Evolutionary conservation across 2,797 vertebrate species (phyloP).

Genomic region (Onychomys torridus): DNA sequence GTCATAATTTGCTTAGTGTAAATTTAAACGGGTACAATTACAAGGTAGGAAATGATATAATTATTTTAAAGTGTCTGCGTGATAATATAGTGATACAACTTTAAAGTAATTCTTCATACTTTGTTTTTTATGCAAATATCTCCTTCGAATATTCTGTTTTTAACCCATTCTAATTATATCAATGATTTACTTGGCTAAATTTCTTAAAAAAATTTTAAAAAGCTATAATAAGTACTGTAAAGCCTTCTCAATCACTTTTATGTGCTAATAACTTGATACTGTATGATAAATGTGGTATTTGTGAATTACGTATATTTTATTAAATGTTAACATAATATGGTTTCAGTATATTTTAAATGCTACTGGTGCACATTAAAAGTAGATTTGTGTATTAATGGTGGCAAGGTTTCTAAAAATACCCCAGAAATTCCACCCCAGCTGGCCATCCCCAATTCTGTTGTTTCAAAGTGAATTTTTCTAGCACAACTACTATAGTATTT

Average conservation of each 20-base stretch:
- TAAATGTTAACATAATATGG: not conserved
- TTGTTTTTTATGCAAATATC: not conserved
- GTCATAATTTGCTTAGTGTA: slow-evolving; percentile 57
- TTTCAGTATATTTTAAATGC: not conserved
- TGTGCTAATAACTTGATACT: not conserved
- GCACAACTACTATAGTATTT: not conserved
- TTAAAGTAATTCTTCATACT: slow-evolving; percentile 39
- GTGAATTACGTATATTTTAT: not conserved
- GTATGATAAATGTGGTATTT: not conserved
- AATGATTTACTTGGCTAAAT: not conserved
- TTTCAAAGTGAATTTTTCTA: not conserved
- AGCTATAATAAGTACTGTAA: not conserved
- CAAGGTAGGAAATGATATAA: slow-evolving; percentile 71
- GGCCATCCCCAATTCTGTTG: not conserved
- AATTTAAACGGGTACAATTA: slow-evolving; percentile 67
- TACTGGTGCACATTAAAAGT: not conserved
- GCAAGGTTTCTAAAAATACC: not conserved
- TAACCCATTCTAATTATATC: not conserved
- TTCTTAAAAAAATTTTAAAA: not conserved
- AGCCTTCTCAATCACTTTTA: not conserved
- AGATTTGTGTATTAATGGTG: not conserved
- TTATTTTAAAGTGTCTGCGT: slow-evolving; percentile 67
- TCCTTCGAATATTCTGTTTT: slow-evolving; percentile 36
- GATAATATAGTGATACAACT: slow-evolving; percentile 22
- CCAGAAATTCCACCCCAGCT: not conserved